Conservation (phyloP, 1,140 invertebrate genomes). For the Penaeus japonicus region DNA sequence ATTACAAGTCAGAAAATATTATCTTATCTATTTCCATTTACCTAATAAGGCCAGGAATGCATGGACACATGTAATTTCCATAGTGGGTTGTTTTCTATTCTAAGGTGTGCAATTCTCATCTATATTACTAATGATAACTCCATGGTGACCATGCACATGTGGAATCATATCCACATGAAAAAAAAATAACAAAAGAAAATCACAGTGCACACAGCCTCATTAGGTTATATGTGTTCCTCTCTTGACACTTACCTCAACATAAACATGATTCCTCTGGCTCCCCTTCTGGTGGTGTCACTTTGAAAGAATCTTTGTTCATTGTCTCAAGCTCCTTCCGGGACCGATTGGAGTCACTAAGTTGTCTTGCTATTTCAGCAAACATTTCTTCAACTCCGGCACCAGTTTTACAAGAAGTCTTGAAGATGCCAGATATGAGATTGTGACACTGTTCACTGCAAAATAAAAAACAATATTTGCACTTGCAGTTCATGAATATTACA, state of each 20-base stretch:
- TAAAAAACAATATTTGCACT: background rate
- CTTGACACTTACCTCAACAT: conserved; percentile 46
- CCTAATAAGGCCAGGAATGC: too few relatives aligned
- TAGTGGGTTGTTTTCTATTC: too few relatives aligned
- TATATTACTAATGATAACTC: too few relatives aligned
- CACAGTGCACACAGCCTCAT: too few relatives aligned
- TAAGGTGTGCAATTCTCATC: too few relatives aligned
- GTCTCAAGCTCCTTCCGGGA: conserved; percentile 57
- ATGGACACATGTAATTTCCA: too few relatives aligned
- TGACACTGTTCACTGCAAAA: conserved; percentile 86
- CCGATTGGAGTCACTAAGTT: conserved; percentile 74
- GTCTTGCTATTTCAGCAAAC: conserved; percentile 85
- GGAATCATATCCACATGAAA: background rate
- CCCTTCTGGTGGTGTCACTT: conserved; percentile 54
- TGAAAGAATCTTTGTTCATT: conserved; percentile 57
- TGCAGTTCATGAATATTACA: background rate
- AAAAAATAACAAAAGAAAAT: background rate
- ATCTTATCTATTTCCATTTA: too few relatives aligned
- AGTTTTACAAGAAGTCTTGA: conserved; percentile 90
- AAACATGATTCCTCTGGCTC: conserved; percentile 56
- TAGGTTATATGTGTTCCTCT: too few relatives aligned
- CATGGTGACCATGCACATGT: too few relatives aligned
- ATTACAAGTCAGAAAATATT: too few relatives aligned
- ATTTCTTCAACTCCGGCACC: conserved; percentile 88
- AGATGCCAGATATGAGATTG: conserved; percentile 85